A percentile compares a stretch with the other conserved stretches of the same genome.
Conservation (phyloP, 2,797 vertebrate species). For the Gallirallus australis region DNA sequence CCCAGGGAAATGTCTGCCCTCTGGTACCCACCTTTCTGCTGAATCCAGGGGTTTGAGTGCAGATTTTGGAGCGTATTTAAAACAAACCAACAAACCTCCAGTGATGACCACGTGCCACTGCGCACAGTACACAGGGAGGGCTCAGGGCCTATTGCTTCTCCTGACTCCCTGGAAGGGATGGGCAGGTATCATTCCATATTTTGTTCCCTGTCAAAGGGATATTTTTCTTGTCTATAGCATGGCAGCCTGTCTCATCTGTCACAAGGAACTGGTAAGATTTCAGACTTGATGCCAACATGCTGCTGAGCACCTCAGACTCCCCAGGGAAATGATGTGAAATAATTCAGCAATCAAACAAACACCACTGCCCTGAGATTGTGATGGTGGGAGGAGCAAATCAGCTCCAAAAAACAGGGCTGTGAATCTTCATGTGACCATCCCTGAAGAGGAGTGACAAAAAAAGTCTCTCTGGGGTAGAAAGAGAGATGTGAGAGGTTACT, state of each 20-base stretch:
- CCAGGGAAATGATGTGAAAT: neutral
- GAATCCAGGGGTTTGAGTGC: neutral
- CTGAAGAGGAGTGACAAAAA: neutral
- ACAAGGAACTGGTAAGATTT: neutral
- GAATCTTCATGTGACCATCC: neutral
- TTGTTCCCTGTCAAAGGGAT: neutral
- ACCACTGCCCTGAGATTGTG: neutral
- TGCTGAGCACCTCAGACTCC: fast-evolving
- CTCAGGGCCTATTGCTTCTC: neutral
- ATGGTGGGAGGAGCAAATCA: neutral
- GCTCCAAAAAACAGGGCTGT: neutral
- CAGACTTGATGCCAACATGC: fast-evolving
- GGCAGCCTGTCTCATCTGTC: neutral
- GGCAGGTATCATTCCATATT: neutral
- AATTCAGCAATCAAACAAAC: neutral
- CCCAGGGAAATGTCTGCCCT: fast-evolving
- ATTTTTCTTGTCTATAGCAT: neutral
- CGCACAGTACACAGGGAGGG: neutral
- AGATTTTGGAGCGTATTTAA: neutral
- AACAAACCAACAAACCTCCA: neutral
- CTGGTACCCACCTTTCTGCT: neutral
- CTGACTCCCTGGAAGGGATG: fast-evolving
- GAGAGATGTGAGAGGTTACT: neutral
- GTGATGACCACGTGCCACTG: fast-evolving
- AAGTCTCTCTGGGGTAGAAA: neutral